Base-by-base conservation (phyloP, 2,888 invertebrate genomes). In the Acleris cristana region DNA sequence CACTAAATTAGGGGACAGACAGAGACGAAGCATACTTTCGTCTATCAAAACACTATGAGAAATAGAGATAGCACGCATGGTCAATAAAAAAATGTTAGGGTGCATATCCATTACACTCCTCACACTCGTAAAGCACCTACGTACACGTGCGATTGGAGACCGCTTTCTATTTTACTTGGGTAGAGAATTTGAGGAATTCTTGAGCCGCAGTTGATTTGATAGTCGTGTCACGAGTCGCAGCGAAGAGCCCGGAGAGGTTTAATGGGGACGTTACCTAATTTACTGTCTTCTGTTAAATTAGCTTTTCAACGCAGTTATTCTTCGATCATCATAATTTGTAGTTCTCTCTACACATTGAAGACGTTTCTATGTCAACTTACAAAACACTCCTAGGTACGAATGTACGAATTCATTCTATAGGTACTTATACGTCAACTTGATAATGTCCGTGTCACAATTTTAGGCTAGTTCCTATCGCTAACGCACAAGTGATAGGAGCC, bases 1-100 rank as follows among this genome's bases (percentile, higher is more conserved):
- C 79, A 87, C 89, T 89, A 89, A 88, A 90, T 90, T 90, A 84
- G 90, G 89, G 88, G 86, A 81, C 71, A 82, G 90, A 90, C 74
- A 82, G 89, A 86, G 91, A 92, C 84, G 86, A 86, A 87, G 86
- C 82, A 80, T 75, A 67, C 76, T 76, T 78, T 77, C 76, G 76
- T 82, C 81, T 83, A 82, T 80, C 71, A 76, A 71, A 72, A 71
- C 65, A 70, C 69, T 61, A 73, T 72, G 83, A 72, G 84, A 78
- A 82, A 89, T 80, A 80, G 87, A 87, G 84, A 87, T 76, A 73
- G 78, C 61, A 71, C 72, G 71, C 73, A 80, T 86, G 77, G 87
- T 88, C 89, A 87, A 88, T 87, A 89, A 84, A 78, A 80, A 80
- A 77, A 77, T 79, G 81, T 75, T 82, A 80, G 86, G 87, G 86